These are phyloP conservation scores for Engraulis encrasicolus DNA, from an alignment of 2,113 vertebrate species.

Conservation along the genomic window DNA sequence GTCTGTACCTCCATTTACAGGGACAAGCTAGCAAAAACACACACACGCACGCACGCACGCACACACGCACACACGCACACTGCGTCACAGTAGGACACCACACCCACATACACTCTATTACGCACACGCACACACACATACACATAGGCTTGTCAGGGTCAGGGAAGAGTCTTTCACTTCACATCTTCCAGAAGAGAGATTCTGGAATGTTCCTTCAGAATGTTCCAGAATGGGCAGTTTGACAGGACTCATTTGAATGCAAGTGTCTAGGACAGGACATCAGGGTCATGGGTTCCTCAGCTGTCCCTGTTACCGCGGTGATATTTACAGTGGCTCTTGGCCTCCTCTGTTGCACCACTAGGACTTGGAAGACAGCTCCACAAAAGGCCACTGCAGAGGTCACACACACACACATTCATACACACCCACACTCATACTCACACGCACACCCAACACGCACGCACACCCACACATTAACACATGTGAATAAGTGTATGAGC, in stretches of 20 bases:
- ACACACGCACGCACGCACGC: too few species aligned
- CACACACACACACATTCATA: constrained; percentile 3
- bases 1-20: constrained; percentile 30
- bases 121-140: too few species aligned
- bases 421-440: constrained; percentile 17
- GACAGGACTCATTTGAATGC: constrained; percentile 37
- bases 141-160: constrained; percentile 28
- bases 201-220: constrained; percentile 17
- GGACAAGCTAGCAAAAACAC: constrained; percentile 13
- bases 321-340: constrained; percentile 49
- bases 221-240: constrained; percentile 22
- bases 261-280: constrained; percentile 34
- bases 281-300: constrained; percentile 43
- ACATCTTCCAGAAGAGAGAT: constrained; percentile 16
- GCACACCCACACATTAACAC: too few species aligned
- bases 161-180: constrained; percentile 40
- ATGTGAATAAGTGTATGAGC: too few species aligned
- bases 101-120: too few species aligned
- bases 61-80: too few species aligned
- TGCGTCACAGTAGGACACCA: too few species aligned
- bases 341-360: constrained; percentile 47
- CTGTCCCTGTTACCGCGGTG: constrained; percentile 41
- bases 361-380: constrained; percentile 32
- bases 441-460: constrained; percentile 24
- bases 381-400: constrained; percentile 34